Conservation (phyloP, 1,140 invertebrate species). For the Brachionus asplanchnoidis region DNA sequence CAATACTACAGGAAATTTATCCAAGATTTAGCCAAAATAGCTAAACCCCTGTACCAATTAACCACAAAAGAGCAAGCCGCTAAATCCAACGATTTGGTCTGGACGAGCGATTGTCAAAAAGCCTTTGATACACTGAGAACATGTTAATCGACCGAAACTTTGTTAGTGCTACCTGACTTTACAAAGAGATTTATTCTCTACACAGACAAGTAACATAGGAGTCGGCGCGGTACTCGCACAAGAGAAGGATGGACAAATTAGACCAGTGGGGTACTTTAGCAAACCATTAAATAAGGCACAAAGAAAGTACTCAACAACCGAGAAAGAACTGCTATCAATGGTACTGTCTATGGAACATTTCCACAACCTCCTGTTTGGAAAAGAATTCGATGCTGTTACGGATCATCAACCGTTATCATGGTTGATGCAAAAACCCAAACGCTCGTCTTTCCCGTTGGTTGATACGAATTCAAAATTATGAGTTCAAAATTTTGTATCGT, state of each 20-base stretch:
- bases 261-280: constrained; percentile 12
- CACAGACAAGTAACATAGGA: constrained; percentile 55
- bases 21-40: constrained; percentile 52
- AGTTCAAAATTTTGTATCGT: neutral
- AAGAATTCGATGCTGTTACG: constrained; percentile 56
- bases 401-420: constrained; percentile 58
- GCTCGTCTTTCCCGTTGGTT: neutral
- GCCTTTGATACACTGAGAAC: constrained; percentile 50
- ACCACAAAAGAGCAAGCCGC: constrained; percentile 46
- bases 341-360: constrained; percentile 56
- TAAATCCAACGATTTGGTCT: constrained; percentile 44
- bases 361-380: constrained; percentile 54
- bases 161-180: constrained; percentile 46
- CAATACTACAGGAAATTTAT: constrained; percentile 51
- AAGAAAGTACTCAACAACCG: constrained; percentile 48
- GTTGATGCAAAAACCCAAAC: constrained; percentile 46
- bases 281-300: constrained; percentile 23
- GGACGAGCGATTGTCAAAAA: constrained; percentile 46
- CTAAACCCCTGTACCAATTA: constrained; percentile 50
- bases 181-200: constrained; percentile 51
- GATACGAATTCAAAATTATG: neutral
- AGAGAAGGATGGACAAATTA: neutral
- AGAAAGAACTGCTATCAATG: constrained; percentile 51
- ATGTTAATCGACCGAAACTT: constrained; percentile 36
- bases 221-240: constrained; percentile 55